Evolutionary conservation across 64 coral and sea anemone genomes (phyloP).

Genomic region (Pocillopora damicornis): DNA sequence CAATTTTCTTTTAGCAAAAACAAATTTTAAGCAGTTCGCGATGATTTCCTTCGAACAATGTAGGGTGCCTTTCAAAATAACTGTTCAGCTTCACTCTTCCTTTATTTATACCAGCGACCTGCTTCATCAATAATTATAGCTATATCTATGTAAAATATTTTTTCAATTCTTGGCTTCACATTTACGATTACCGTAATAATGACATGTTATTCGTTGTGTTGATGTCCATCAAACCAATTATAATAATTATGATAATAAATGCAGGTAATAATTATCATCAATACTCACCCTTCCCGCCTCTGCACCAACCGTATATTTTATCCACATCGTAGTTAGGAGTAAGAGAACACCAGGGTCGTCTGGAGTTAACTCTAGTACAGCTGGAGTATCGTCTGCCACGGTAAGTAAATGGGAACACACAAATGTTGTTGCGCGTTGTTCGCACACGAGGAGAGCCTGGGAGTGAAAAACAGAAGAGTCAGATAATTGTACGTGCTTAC

Average conservation of each 20-base stretch:
- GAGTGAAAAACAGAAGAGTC: not conserved
- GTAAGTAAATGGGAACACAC: slow-evolving; percentile 49
- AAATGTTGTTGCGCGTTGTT: slow-evolving; percentile 14
- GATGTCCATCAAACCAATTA: not conserved
- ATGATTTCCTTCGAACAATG: too few species aligned
- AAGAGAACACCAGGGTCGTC: slow-evolving; percentile 30
- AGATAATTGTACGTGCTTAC: not conserved
- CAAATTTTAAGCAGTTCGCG: too few species aligned
- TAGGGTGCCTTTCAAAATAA: too few species aligned
- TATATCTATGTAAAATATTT: too few species aligned
- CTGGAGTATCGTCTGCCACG: not conserved
- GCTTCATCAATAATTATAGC: too few species aligned
- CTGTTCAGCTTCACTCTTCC: too few species aligned
- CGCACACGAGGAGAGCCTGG: not conserved
- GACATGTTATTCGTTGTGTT: not conserved
- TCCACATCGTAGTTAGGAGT: slow-evolving; percentile 44
- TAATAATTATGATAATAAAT: not conserved
- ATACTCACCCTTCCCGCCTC: not conserved
- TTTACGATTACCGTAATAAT: not conserved
- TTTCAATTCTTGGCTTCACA: too few species aligned
- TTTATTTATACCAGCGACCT: too few species aligned
- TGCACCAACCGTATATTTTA: slow-evolving; percentile 29
- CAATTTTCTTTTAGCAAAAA: too few species aligned
- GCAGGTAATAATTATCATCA: not conserved
- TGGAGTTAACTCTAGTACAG: slow-evolving; percentile 24